A percentile compares a stretch with the other conserved stretches of the same genome.
phyloP scores from a whole-genome alignment of 2,113 vertebrate species.

The Oreocharis arfaki region DNA sequence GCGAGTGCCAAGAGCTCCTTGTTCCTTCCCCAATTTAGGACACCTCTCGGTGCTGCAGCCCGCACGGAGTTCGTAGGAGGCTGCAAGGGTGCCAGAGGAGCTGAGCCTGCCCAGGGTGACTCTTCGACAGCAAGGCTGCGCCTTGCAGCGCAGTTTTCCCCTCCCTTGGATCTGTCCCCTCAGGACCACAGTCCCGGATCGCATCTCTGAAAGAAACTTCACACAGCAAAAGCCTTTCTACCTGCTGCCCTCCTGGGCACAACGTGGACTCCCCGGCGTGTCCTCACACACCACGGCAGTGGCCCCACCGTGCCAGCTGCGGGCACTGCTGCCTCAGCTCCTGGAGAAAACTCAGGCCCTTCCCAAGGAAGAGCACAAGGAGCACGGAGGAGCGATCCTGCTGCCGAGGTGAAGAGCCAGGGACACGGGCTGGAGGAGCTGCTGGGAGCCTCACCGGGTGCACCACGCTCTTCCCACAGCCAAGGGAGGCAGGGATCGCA shows the following conservation, averaged over 20 bases:
- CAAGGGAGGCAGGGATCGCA: rapidly evolving
- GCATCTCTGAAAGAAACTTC: background rate
- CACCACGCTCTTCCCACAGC: rapidly evolving
- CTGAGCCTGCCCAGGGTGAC: background rate
- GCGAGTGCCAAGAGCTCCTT: constrained; percentile 27
- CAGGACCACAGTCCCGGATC: background rate
- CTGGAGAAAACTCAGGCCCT: background rate
- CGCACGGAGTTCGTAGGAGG: background rate
- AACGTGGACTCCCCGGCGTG: rapidly evolving
- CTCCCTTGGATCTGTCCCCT: background rate
- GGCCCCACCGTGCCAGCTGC: background rate
- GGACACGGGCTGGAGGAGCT: background rate
- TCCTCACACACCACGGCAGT: background rate
- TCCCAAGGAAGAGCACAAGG: background rate
- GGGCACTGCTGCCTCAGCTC: background rate
- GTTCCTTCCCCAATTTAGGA: constrained; percentile 22
- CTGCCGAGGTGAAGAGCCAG: rapidly evolving
- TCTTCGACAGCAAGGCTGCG: background rate
- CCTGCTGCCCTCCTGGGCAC: background rate
- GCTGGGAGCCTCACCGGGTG: background rate
- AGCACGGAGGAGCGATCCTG: rapidly evolving
- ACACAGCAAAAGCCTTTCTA: rapidly evolving
- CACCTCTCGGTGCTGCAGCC: constrained; percentile 5
- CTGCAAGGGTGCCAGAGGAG: background rate
- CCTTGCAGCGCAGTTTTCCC: background rate